Conservation (phyloP, 2,888 invertebrate species). For the Agrotis clavis region DNA sequence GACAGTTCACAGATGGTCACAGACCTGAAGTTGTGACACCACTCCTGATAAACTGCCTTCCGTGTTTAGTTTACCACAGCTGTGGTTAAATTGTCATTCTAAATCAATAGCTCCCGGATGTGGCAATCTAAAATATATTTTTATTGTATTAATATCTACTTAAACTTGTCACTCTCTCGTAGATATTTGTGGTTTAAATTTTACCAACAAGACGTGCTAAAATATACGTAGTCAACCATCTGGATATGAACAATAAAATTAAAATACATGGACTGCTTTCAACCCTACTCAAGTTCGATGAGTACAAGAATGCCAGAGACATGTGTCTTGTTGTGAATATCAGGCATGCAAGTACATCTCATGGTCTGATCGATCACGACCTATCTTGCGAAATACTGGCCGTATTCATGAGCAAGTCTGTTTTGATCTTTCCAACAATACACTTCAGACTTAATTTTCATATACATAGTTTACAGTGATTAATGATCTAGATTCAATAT, state of each 20-base stretch:
- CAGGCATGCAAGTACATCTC: conserved; percentile 57
- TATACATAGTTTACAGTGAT: conserved; percentile 12
- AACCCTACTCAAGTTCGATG: conserved; percentile 26
- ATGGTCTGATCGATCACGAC: conserved; percentile 73
- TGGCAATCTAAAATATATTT: not conserved
- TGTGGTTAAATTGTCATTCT: not conserved
- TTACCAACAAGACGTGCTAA: too few species aligned
- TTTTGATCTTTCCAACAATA: conserved; percentile 41
- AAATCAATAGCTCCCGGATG: conserved; percentile 8
- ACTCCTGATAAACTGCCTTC: conserved; percentile 16
- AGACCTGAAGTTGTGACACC: conserved; percentile 32
- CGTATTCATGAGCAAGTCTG: conserved; percentile 47
- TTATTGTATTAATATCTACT: too few species aligned
- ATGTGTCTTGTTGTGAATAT: conserved; percentile 40
- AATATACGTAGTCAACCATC: not conserved
- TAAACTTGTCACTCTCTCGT: too few species aligned
- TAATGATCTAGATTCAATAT: conserved; percentile 15
- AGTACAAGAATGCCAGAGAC: conserved; percentile 45
- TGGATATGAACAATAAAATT: too few species aligned
- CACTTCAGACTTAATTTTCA: conserved; percentile 19
- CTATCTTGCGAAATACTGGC: conserved; percentile 69
- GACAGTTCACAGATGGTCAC: conserved; percentile 24
- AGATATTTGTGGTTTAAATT: too few species aligned
- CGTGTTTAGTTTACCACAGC: not conserved
- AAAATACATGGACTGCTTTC: not conserved